phyloP scores from a whole-genome alignment of 2,797 vertebrate genomes.

The Crax fasciolata region DNA sequence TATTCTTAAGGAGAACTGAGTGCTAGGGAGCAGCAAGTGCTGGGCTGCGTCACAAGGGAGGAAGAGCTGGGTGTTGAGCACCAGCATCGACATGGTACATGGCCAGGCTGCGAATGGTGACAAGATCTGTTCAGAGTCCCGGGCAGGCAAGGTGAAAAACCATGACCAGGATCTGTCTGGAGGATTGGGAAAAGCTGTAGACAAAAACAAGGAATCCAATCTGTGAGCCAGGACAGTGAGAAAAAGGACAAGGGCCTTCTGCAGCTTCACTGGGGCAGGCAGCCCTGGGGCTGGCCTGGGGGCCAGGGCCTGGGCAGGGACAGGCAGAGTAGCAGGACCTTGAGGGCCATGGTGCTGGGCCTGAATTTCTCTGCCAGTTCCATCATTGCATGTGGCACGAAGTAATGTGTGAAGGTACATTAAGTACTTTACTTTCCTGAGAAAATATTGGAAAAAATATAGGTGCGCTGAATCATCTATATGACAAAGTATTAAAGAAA shows the following conservation, averaged over 20 bases:
- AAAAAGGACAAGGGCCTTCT: not conserved
- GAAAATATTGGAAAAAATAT: not conserved
- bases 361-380: not conserved
- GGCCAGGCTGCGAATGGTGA: not conserved
- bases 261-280: not conserved
- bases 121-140: not conserved
- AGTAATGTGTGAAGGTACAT: not conserved
- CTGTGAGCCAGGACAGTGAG: not conserved
- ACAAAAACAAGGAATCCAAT: not conserved
- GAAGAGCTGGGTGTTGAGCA: fast-evolving
- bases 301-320: not conserved
- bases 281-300: fast-evolving
- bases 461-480: not conserved
- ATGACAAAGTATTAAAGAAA: not conserved
- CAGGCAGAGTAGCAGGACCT: too few relatives aligned
- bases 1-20: not conserved
- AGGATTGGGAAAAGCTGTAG: not conserved
- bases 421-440: not conserved
- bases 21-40: not conserved
- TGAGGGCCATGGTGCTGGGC: not conserved
- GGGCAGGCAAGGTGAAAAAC: not conserved
- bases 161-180: not conserved
- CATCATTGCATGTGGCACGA: not conserved
- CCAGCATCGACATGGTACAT: not conserved
- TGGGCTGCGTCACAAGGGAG: not conserved